Percentiles rank a stretch among this genome's conserved stretches.
Conservation (phyloP, 2,113 vertebrate genomes). For the Microcebus lehilahytsara region DNA sequence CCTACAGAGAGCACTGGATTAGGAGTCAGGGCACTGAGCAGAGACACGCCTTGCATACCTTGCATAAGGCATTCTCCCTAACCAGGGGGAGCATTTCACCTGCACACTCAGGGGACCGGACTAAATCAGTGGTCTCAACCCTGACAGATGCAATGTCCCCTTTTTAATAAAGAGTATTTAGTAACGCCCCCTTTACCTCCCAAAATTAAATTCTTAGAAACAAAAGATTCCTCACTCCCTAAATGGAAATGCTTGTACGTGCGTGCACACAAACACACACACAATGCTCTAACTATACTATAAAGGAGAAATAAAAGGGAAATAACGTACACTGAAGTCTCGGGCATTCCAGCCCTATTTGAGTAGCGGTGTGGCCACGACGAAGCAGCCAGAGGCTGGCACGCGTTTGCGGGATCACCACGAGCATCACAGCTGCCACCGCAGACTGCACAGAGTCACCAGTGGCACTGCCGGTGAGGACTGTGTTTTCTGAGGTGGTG, state of each 20-base stretch:
- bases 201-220: background rate
- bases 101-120: too few species aligned
- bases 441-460: background rate
- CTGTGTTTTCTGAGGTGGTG: background rate
- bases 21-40: background rate
- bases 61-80: background rate
- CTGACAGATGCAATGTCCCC: accelerated
- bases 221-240: background rate
- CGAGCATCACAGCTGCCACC: accelerated
- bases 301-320: background rate
- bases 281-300: background rate
- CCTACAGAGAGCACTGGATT: background rate
- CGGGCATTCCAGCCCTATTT: background rate
- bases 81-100: background rate
- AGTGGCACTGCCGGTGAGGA: background rate
- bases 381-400: background rate
- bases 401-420: accelerated
- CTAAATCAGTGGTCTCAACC: background rate
- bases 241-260: background rate
- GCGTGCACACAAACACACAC: background rate
- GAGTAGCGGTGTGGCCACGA: background rate
- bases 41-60: accelerated
- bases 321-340: background rate
- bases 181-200: background rate
- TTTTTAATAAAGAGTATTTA: background rate